Base-by-base conservation (phyloP, 2,113 vertebrate genomes). In the Pristiophorus japonicus region DNA sequence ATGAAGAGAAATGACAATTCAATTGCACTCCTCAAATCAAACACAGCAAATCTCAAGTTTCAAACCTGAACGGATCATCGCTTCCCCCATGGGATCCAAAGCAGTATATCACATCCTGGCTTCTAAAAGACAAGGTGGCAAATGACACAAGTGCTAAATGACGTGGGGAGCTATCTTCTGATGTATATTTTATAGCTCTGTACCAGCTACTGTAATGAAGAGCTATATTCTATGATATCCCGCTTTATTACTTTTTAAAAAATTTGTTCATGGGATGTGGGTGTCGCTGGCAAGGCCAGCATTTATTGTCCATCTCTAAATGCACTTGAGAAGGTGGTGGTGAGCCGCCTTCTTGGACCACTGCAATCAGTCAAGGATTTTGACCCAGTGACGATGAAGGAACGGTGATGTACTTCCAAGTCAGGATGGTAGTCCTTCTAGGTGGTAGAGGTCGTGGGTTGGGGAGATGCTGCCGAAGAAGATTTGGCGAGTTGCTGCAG, bases 1-100 rank as follows among this genome's bases (percentile, higher is more conserved):
- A 90, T 14, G 55, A 90, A 59, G 87, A 90, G 87, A 55, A 90
- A 34, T 90, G 51, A 34, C 87, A 90, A 90, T 34, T 90, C 47
- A 90, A n/a, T 16, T 16, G 47, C 51, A 90, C 27, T 59, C 87
- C 11, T 30, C 51, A 55, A 34, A 27, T 55, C 27, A 90, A 90
- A 90, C 87, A 90, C 87, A n/a, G 87, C 51, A 81, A 81, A n/a
- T 81, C 38, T 42, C 38, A 22, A 12, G 78, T 81, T 81, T 38
- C 78, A 45, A 81, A 45, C 78, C 78, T 81, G 78, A 81, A 42
- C 45, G 78, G 38, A 45, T 81, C 38, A 81, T 18, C n/a, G 38
- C 78, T 45, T 81, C 78, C 78, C 75, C 78, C 20, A 12, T 81
- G 78, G 78, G 78, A 81, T 42, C 38, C 38, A 45, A 81, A 42